phyloP scores from a whole-genome alignment of 2,888 invertebrate species.

The Toxonevra muliebris region DNA sequence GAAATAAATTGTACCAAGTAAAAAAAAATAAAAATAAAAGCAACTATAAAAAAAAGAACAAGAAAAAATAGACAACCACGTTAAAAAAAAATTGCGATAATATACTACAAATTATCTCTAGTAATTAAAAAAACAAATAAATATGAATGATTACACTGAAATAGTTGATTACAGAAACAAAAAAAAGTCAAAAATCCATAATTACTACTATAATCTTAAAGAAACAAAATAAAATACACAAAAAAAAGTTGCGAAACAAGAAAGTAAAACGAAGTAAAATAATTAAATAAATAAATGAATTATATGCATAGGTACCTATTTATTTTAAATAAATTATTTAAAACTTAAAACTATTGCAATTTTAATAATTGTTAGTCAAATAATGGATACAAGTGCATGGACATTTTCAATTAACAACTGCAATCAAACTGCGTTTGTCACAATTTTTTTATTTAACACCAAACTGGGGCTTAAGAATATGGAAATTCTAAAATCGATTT shows the following conservation, averaged over 20 bases:
- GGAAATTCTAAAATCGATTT: neutral
- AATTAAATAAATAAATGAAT: conserved; percentile 7
- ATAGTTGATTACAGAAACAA: neutral
- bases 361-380: neutral
- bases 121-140: no score
- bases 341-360: conserved; percentile 36
- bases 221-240: neutral
- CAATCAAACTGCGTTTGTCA: no score
- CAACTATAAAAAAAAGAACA: no score
- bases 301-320: conserved; percentile 41
- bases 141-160: no score
- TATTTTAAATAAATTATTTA: conserved; percentile 57
- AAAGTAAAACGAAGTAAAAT: neutral
- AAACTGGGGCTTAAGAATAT: neutral
- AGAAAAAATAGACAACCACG: no score
- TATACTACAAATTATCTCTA: no score
- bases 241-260: neutral
- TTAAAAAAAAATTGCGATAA: no score
- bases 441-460: no score
- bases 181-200: neutral
- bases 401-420: no score
- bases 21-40: no score
- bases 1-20: no score
- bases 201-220: neutral
- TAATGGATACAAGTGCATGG: no score